A percentile compares a stretch with the other conserved stretches of the same genome.
Conservation (phyloP, 2,797 vertebrate species). For the Ambastaia sidthimunki region DNA sequence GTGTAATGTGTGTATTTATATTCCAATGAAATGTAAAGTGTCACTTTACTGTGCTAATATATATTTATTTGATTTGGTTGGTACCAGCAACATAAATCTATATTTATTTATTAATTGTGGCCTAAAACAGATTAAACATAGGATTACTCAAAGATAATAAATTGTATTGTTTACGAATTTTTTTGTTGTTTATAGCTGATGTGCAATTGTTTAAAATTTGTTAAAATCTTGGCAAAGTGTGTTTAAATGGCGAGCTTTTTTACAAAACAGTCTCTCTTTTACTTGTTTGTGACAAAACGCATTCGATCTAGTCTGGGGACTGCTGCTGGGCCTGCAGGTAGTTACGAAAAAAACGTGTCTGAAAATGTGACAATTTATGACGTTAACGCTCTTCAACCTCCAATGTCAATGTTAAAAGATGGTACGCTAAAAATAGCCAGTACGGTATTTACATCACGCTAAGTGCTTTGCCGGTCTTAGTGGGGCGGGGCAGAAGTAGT, state of each 20-base stretch:
- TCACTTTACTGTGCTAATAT: conserved; percentile 54
- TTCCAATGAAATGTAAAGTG: conserved; percentile 55
- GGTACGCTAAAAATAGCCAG: conserved; percentile 77
- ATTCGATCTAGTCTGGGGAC: neutral
- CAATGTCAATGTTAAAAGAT: conserved; percentile 47
- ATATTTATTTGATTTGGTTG: conserved; percentile 68
- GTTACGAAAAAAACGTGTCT: conserved; percentile 48
- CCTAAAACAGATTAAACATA: conserved; percentile 65
- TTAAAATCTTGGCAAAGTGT: neutral
- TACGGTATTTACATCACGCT: conserved; percentile 75
- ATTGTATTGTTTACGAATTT: conserved; percentile 63
- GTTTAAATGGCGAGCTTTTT: too few species aligned
- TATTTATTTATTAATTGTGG: conserved; percentile 77
- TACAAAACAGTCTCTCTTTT: too few species aligned
- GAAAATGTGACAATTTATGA: conserved; percentile 75
- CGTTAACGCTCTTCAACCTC: conserved; percentile 48
- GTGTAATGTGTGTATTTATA: conserved; percentile 72
- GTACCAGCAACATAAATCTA: conserved; percentile 73
- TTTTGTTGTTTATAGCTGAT: conserved; percentile 50
- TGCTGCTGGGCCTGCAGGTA: neutral
- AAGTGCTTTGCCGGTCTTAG: conserved; percentile 71
- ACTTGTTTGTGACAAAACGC: neutral
- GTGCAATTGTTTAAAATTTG: neutral
- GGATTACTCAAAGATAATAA: conserved; percentile 60
- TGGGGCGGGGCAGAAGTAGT: conserved; percentile 61